Percentiles rank a stretch among this genome's conserved stretches.
Evolutionary conservation across 2,888 invertebrate species (phyloP).

Genomic region (Punctoribates punctum): DNA sequence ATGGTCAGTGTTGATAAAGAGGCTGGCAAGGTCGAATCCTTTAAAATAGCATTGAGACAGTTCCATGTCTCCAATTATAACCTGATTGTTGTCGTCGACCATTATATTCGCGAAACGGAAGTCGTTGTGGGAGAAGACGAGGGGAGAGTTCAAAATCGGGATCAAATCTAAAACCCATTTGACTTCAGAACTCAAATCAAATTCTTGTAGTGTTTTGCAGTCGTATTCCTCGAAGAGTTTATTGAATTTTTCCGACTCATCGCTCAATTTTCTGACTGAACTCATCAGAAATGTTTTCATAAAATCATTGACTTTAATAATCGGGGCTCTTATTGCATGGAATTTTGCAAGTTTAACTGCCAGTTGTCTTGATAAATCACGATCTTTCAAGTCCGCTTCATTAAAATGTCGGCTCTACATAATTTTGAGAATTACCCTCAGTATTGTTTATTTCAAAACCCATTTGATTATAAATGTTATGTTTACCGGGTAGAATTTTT

Average conservation of each 20-base stretch:
- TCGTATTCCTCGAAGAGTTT: conserved; percentile 4
- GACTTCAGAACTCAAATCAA: conserved; percentile 34
- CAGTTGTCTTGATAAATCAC: conserved; percentile 62
- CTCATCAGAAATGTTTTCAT: background rate
- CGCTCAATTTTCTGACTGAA: background rate
- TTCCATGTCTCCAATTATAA: conserved; percentile 26
- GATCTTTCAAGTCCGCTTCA: conserved; percentile 50
- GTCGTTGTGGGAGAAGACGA: conserved; percentile 30
- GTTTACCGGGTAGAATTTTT: conserved; percentile 65
- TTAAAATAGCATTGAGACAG: conserved; percentile 9
- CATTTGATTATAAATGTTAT: background rate
- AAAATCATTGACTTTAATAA: conserved; percentile 65
- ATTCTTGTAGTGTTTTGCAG: too few relatives aligned
- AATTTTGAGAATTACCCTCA: too few relatives aligned
- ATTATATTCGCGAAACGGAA: conserved; percentile 18
- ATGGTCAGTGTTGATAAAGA: background rate
- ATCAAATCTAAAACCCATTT: conserved; percentile 9
- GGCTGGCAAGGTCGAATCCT: conserved; percentile 5
- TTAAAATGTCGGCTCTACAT: background rate
- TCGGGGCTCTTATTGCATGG: conserved; percentile 48
- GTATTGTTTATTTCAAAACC: conserved; percentile 52
- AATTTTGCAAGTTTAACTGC: background rate
- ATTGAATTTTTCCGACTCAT: background rate
- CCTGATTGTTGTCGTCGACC: background rate
- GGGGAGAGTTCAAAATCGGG: background rate